Percentiles rank a stretch among this genome's conserved stretches.
Conservation (phyloP, 2,888 invertebrate species). For the Cerceris ruficornis region DNA sequence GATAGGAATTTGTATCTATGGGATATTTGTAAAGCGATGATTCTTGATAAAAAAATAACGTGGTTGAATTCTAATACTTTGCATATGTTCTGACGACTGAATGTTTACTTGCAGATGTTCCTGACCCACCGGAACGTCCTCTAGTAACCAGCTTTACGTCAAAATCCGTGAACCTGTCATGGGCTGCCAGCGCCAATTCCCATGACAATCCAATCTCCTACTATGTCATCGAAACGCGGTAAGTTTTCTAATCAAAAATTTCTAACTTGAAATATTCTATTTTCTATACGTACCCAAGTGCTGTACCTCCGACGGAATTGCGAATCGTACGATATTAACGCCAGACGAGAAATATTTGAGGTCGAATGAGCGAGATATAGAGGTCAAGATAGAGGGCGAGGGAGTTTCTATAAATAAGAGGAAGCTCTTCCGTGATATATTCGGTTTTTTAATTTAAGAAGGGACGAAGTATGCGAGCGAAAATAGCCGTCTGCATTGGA, state of each 20-base stretch:
- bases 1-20: too few relatives aligned
- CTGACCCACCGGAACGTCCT: slow-evolving; percentile 88
- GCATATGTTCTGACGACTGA: slow-evolving; percentile 18
- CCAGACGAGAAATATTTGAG: too few relatives aligned
- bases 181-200: slow-evolving; percentile 88
- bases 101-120: slow-evolving; percentile 84
- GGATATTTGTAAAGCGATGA: too few relatives aligned
- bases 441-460: slow-evolving; percentile 17
- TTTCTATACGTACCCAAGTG: slow-evolving; percentile 8
- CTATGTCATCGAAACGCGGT: slow-evolving; percentile 89
- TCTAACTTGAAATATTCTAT: slow-evolving; percentile 20
- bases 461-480: slow-evolving; percentile 11
- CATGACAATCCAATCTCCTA: slow-evolving; percentile 88
- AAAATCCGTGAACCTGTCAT: slow-evolving; percentile 88
- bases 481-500: slow-evolving; percentile 62
- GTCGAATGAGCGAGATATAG: too few relatives aligned
- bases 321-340: too few relatives aligned
- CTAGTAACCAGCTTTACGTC: slow-evolving; percentile 89
- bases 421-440: too few relatives aligned
- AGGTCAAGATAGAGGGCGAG: too few relatives aligned
- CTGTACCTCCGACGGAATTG: background rate
- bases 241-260: slow-evolving; percentile 79
- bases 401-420: too few relatives aligned
- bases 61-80: background rate
- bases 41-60: too few relatives aligned